phyloP scores from a whole-genome alignment of 2,113 vertebrate genomes.

The Serilophus lunatus region DNA sequence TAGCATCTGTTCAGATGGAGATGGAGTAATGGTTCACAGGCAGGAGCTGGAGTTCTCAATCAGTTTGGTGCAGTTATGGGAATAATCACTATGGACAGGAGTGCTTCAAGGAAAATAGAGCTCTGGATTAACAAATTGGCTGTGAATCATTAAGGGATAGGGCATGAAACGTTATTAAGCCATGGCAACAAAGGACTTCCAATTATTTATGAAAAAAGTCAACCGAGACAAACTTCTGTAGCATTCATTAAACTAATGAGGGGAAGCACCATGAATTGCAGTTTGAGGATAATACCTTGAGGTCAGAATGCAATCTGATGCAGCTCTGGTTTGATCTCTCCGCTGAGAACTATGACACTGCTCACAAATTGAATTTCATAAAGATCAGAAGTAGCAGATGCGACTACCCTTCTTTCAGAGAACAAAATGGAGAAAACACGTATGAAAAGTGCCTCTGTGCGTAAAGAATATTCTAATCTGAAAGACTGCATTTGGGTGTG shows the following conservation, averaged over 20 bases:
- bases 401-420: background rate
- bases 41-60: background rate
- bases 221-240: slow-evolving; percentile 49
- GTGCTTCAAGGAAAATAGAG: slow-evolving; percentile 20
- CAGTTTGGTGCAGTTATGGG: background rate
- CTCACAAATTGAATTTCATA: background rate
- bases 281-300: slow-evolving; percentile 35
- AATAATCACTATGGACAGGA: slow-evolving; percentile 25
- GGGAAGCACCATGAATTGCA: slow-evolving; percentile 36
- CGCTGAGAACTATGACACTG: background rate
- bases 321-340: slow-evolving; percentile 13
- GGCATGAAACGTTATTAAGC: slow-evolving; percentile 49
- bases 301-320: slow-evolving; percentile 53
- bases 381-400: background rate
- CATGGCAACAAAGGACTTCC: slow-evolving; percentile 33
- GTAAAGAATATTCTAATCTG: background rate
- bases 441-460: background rate
- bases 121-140: slow-evolving; percentile 23
- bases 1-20: background rate
- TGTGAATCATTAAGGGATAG: slow-evolving; percentile 46
- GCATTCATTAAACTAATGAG: slow-evolving; percentile 63
- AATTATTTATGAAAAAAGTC: slow-evolving; percentile 64
- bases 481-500: background rate
- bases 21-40: background rate
- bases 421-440: background rate